phyloP scores from a whole-genome alignment of 2,797 vertebrate genomes.

The Channa striata region DNA sequence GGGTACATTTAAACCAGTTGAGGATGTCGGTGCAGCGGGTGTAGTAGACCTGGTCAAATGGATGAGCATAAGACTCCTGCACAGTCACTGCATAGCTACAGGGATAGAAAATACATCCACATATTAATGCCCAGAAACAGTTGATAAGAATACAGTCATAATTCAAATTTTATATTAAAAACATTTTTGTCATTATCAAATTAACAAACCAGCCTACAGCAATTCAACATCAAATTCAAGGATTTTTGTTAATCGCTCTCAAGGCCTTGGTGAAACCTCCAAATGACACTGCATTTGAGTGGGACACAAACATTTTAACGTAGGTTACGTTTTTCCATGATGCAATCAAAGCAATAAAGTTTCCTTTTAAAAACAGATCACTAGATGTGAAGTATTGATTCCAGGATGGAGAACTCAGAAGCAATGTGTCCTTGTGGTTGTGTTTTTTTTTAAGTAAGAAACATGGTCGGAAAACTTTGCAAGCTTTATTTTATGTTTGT shows the following conservation, averaged over 20 bases:
- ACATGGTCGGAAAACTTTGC: background rate
- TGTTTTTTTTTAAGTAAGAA: background rate
- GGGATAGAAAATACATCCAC: background rate
- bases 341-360: background rate
- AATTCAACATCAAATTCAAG: background rate
- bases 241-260: background rate
- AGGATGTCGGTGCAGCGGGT: conserved; percentile 96
- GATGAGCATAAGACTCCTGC: conserved; percentile 94
- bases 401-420: background rate
- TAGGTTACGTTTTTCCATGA: background rate
- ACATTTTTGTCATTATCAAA: background rate
- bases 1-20: conserved; percentile 97
- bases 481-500: background rate
- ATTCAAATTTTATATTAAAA: background rate
- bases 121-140: background rate
- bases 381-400: conserved; percentile 3
- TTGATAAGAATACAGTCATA: background rate
- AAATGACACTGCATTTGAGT: background rate
- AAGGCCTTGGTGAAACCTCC: background rate
- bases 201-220: background rate
- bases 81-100: conserved; percentile 93
- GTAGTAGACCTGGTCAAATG: conserved; percentile 96
- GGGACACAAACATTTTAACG: too few species aligned
- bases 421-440: background rate
- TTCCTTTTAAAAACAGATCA: conserved; percentile 3